A percentile compares a stretch with the other conserved stretches of the same genome.
phyloP scores from a whole-genome alignment of 2,113 vertebrate species.

The Erythrolamprus reginae region DNA sequence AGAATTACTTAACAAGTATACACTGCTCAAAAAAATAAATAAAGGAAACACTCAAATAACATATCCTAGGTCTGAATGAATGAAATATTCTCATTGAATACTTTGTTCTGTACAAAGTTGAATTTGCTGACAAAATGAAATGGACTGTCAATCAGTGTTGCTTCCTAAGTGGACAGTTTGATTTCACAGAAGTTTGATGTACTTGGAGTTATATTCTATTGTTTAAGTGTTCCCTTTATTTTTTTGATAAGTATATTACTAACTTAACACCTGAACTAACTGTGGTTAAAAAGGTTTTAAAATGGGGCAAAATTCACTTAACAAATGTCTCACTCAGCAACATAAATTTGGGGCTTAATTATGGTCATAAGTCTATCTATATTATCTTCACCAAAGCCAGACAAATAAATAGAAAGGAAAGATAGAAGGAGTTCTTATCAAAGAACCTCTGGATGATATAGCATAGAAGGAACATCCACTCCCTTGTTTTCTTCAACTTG shows the following conservation, averaged over 20 bases:
- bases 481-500: neutral
- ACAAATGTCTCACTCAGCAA: neutral
- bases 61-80: no score
- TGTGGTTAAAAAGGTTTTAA: neutral
- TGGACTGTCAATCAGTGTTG: no score
- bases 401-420: neutral
- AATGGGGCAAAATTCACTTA: neutral
- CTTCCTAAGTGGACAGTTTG: no score
- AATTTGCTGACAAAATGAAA: no score
- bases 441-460: neutral
- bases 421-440: neutral
- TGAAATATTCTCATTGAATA: no score
- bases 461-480: neutral
- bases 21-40: no score
- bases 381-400: neutral
- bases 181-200: no score
- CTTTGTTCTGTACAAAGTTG: no score
- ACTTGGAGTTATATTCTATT: no score
- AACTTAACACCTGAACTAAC: neutral
- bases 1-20: neutral
- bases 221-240: no score
- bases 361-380: neutral
- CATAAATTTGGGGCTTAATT: neutral
- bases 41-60: no score
- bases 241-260: no score